phyloP scores from a whole-genome alignment of 2,888 invertebrate species.

The Yponomeuta malinellus region DNA sequence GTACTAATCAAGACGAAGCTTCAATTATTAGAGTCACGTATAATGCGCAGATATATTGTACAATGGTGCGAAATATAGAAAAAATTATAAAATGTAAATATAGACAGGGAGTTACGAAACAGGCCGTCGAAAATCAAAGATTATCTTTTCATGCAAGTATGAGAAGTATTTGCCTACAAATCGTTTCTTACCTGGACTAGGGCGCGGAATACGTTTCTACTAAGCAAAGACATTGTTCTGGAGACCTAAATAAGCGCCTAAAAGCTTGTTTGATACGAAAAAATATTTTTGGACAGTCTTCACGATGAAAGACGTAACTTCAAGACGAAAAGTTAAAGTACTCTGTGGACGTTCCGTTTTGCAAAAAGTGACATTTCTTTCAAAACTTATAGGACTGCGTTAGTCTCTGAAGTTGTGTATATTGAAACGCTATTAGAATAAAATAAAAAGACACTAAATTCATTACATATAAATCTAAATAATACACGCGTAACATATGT shows the following conservation, averaged over 20 bases:
- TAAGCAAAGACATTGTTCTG: slow-evolving; percentile 54
- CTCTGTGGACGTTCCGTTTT: slow-evolving; percentile 26
- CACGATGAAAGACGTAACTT: slow-evolving; percentile 42
- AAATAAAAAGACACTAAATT: no score
- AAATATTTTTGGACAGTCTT: slow-evolving; percentile 54
- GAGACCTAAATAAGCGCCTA: slow-evolving; percentile 26
- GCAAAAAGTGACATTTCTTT: slow-evolving; percentile 29
- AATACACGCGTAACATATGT: no score
- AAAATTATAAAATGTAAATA: neutral
- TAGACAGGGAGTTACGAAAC: slow-evolving; percentile 56
- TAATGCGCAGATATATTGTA: neutral
- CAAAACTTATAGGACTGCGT: neutral
- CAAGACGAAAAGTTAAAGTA: neutral
- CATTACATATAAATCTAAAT: no score
- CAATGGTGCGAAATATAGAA: neutral
- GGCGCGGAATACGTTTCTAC: slow-evolving; percentile 57
- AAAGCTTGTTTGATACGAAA: slow-evolving; percentile 39
- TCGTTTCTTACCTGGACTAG: slow-evolving; percentile 50
- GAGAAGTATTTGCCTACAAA: slow-evolving; percentile 19
- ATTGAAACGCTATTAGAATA: neutral
- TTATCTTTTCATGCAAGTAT: slow-evolving; percentile 12
- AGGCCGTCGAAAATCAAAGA: slow-evolving; percentile 22
- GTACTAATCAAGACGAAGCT: slow-evolving; percentile 21
- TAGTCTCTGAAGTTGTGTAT: neutral
- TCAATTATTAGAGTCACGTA: neutral